These are phyloP conservation scores for Hippoglossus stenolepis DNA, from an alignment of 2,113 vertebrate species.

Conservation along the genomic window DNA sequence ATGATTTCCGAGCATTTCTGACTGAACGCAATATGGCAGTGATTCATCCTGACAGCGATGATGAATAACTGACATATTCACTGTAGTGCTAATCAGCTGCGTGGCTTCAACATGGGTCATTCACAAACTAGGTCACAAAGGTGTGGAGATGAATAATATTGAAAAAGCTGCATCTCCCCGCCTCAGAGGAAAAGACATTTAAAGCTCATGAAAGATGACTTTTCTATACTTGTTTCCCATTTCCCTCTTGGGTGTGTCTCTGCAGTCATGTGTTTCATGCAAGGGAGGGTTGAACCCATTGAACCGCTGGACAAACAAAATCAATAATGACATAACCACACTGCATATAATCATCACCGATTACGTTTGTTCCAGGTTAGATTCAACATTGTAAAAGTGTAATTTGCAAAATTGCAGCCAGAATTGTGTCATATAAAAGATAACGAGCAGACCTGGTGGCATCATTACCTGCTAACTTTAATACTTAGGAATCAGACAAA, in stretches of 20 bases:
- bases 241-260: background rate
- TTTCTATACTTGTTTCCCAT: too few species aligned
- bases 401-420: background rate
- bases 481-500: background rate
- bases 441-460: background rate
- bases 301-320: background rate
- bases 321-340: background rate
- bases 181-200: background rate
- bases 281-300: background rate
- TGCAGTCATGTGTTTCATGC: background rate
- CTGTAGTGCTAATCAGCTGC: conserved; percentile 17
- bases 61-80: conserved; percentile 22
- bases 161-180: background rate
- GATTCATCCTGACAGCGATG: conserved; percentile 20
- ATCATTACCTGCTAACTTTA: background rate
- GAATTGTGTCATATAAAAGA: background rate
- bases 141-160: background rate
- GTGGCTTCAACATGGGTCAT: conserved; percentile 21
- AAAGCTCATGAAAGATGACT: too few species aligned
- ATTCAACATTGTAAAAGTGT: background rate
- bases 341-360: background rate
- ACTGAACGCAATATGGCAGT: conserved; percentile 8
- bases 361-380: background rate
- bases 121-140: conserved; percentile 21
- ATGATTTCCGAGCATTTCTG: background rate